Base-by-base conservation (phyloP, 1,140 invertebrate genomes). In the Lethocerus indicus region DNA sequence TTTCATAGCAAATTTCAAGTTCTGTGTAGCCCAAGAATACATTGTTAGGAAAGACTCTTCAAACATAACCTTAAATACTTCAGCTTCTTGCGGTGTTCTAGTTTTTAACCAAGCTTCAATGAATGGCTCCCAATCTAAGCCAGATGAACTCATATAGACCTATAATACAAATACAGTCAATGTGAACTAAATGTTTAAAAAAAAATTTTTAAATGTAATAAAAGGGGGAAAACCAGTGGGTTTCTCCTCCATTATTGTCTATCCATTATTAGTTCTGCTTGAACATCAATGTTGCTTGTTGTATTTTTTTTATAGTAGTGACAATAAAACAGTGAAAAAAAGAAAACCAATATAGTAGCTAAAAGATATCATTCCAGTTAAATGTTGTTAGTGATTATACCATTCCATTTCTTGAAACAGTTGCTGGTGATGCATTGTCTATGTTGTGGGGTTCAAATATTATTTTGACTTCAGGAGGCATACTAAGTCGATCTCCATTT, bases 371-470 rank as follows among this genome's bases (percentile, higher is more conserved):
- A n/a, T n/a, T n/a, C n/a, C n/a, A n/a, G n/a, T n/a, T n/a, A n/a
- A n/a, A n/a, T n/a, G n/a, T n/a, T n/a, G n/a, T n/a, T n/a, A n/a
- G n/a, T n/a, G n/a, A n/a, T n/a, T n/a, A 52, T 52, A 68, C 90
- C 90, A 95, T 95, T 55, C 91, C 91, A 64, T 93, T 94, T 47
- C 91, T 71, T 0, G 90, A 94, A 1, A 96, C 91, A 1, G 91
- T 96, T 1, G 91, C 90, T 5, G 91, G 91, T 20, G 89, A 94
- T 1, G 91, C 91, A 63, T 95, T 95, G 62, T 96, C 90, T 53
- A 96, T 92, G 62, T 95, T 94, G 63, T 95, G 86, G 0, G 89
- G 88, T 65, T 96, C 91, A 63, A 96, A 96, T 56, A 96, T 90
- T 50, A 96, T 88, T 68, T 95, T 96, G 51, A 87, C 90, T 5